These are phyloP conservation scores for Scomberomorus guttatus DNA, from an alignment of 2,797 vertebrate genomes.

Conservation along the genomic window DNA sequence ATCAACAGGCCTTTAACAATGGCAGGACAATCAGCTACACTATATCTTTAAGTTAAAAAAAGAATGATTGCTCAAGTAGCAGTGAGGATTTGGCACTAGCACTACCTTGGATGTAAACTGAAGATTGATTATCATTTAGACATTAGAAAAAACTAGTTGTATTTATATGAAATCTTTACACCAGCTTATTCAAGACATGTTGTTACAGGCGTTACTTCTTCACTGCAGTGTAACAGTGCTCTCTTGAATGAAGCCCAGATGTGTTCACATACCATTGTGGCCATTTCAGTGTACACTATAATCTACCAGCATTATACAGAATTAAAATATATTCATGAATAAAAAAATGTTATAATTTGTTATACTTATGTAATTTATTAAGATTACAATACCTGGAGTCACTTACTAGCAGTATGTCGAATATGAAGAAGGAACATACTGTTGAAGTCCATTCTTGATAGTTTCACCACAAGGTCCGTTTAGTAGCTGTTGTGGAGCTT, in stretches of 20 bases:
- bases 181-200: constrained; percentile 11
- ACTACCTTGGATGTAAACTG: constrained; percentile 9
- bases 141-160: constrained; percentile 11
- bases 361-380: constrained; percentile 5
- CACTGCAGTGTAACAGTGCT: constrained; percentile 25
- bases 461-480: not conserved
- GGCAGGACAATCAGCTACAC: constrained; percentile 65
- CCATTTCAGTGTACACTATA: constrained; percentile 41
- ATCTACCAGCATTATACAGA: constrained; percentile 55
- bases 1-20: constrained; percentile 41
- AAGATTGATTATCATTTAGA: constrained; percentile 5
- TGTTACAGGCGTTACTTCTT: constrained; percentile 22
- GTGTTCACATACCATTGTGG: constrained; percentile 11
- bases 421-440: not conserved
- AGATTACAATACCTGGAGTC: not conserved
- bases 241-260: constrained; percentile 13
- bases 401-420: not conserved
- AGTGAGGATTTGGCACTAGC: constrained; percentile 1
- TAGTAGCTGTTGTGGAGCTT: not conserved
- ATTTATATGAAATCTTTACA: constrained; percentile 45
- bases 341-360: not conserved
- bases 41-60: not conserved
- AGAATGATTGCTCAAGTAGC: not conserved
- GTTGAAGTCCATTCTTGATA: not conserved
- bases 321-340: constrained; percentile 68